Evolutionary conservation across 1,140 invertebrate genomes (phyloP).

Genomic region (Hermetia illucens): DNA sequence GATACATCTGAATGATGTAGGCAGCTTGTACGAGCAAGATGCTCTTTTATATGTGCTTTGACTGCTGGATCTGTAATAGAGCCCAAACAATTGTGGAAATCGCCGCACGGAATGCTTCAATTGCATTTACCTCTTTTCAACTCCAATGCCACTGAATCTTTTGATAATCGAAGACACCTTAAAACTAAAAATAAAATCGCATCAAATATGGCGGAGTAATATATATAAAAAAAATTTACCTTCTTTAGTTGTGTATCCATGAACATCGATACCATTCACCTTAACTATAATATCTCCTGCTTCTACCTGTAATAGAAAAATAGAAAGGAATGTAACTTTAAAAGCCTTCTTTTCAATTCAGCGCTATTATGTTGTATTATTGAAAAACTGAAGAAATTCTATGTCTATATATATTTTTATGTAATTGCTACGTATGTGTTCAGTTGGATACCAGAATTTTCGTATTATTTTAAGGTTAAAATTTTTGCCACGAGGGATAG

Average conservation of each 20-base stretch:
- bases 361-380: background rate
- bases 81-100: background rate
- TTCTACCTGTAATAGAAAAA: conserved; percentile 60
- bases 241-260: conserved; percentile 81
- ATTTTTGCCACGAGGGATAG: too few species aligned
- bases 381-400: background rate
- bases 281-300: conserved; percentile 84
- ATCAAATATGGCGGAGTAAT: conserved; percentile 1
- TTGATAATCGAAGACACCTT: conserved; percentile 77
- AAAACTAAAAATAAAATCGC: conserved; percentile 54
- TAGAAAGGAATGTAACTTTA: conserved; percentile 9
- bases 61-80: conserved; percentile 58
- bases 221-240: conserved; percentile 47
- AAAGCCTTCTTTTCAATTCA: background rate
- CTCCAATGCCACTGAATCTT: conserved; percentile 74
- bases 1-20: conserved; percentile 27
- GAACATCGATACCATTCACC: conserved; percentile 84
- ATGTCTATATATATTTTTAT: too few species aligned
- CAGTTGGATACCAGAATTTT: too few species aligned
- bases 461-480: too few species aligned
- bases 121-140: conserved; percentile 66
- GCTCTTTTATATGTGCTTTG: conserved; percentile 63
- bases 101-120: conserved; percentile 3
- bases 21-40: conserved; percentile 43
- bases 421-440: too few species aligned